Evolutionary conservation across 2,113 vertebrate genomes (phyloP), one percentile per base, ranked within the genome.

Genomic region (Dicerorhinus sumatrensis): DNA sequence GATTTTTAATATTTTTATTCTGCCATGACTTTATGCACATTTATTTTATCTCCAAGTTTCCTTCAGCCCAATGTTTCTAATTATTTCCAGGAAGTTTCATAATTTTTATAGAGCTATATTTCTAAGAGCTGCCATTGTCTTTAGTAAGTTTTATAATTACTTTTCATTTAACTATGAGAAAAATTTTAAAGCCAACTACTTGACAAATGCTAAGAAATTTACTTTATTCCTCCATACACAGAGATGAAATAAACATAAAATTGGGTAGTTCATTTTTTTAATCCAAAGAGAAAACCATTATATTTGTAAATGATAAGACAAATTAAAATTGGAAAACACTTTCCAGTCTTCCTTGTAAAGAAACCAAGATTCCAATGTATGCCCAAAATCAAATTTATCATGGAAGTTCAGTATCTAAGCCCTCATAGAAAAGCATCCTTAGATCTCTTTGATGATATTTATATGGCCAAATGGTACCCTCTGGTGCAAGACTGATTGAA

Each of bases 141-240:
- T 87, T 75, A 73, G 36, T 72, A 80, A 89, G 20, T 58, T 75
- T 93, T 69, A 82, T 67, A 81, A 93, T 93, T 93, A 81, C 31
- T 92, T 90, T 95, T 95, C 1, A 79, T 77, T 94, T 82, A 94
- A 88, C 48, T 56, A 20, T 75, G 21, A 89, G 27, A 60, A 94
- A 96, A 85, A 31, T 29, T 89, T 88, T 77, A 33, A 88, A 94
- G 46, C 42, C 73, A 96, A 54, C 51, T 92, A 31, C n/a, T 91
- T 93, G 14, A 83, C 39, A 97, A 96, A 89, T 79, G 62, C 63
- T 90, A 91, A 91, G 54, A 97, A 63, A 79, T 88, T 60, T 31
- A 29, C 8, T 42, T 39, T 51, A 91, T 82, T 18, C 1, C 12
- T 83, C 8, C 10, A 27, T 33, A 62, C 13, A 29, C 3, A 95